Base-by-base conservation (phyloP, 2,113 vertebrate genomes). In the Erythrocercus mccallii region DNA sequence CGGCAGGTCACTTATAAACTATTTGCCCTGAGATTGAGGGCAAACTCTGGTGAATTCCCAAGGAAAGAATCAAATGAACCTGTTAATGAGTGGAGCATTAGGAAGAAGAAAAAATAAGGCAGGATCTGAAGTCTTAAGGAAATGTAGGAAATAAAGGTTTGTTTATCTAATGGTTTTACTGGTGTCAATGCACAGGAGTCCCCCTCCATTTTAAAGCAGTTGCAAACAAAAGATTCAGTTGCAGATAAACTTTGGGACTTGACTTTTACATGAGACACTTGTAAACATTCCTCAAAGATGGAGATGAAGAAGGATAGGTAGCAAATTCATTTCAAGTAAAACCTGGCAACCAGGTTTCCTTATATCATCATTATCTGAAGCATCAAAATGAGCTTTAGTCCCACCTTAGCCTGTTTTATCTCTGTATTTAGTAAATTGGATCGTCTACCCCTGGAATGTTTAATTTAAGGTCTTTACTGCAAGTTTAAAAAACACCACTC, bases 51-150 rank as follows among this genome's bases (percentile, higher is more conserved):
- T 83, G 92, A 97, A 98, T 97, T 98, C 98, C 98, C 96, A 88
- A 88, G 72, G 98, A 98, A 98, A 97, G 97, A 98, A 97, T 98
- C 97, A 95, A 91, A 97, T 98, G 96, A 97, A 97, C 93, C 96
- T 96, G 95, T 97, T 98, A 98, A 98, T 96, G 97, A 98, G 97
- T 11, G 27, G 56, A 92, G 80, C 66, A 88, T 97, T 96, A 96
- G 50, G 65, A 92, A 71, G 57, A 88, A 68, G 70, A 60, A 85
- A 85, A 92, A 90, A 58, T 54, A 51, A 77, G 48, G 78, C 85
- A 96, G 86, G 96, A 89, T 95, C 95, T 96, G 86, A 97, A 91
- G 82, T 60, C 44, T 62, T 66, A 84, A 88, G 78, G 64, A 94
- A 95, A 88, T 96, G 74, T 81, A 96, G 94, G 92, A 96, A 96